Base-by-base conservation (phyloP, 1,140 invertebrate species). In the Bombyx mandarina region DNA sequence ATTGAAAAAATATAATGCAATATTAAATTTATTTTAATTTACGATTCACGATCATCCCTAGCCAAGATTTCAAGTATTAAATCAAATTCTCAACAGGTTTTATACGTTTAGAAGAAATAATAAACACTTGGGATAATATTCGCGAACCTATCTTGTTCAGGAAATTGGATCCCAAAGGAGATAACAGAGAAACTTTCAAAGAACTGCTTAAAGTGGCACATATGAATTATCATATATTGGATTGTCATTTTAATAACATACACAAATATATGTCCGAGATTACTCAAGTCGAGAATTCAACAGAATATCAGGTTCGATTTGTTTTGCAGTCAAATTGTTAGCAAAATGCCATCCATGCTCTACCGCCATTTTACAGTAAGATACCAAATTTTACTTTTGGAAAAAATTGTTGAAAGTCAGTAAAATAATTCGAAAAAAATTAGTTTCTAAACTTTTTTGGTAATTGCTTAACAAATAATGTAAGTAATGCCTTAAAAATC, bases 171-270 rank as follows among this genome's bases (percentile, higher is more conserved):
- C 79, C 81, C 2, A 47, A 75, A 1, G 72, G 71, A 5, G 77
- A 83, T 57, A 86, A 86, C 52, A 73, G 74, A 42, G 80, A 86
- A 63, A 85, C 65, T 10, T 85, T 86, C 46, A 86, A 86, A 58
- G 60, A 79, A 43, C 67, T 86, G 26, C 77, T 86, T 51, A 84
- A 83, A 61, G 80, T 81, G 10, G 65, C 69, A 10, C 71, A 71
- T n/a, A 79, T 83, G 62, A 82, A 63, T 52, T 77, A 83, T 46
- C 81, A 86, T 53, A 62, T 86, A 43, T 12, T 86, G 43, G 83
- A 86, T 61, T 86, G 83, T 66, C 66, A 79, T 12, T 62, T 74
- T 6, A 69, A 71, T n/a, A 78, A 81, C 54, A 64, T 83, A 42
- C 54, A 58, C 6, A 77, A 73, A 56, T 86, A 86, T 57, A 78